Evolutionary conservation across 2,888 invertebrate genomes (phyloP).

Genomic region (Pyralis farinalis): DNA sequence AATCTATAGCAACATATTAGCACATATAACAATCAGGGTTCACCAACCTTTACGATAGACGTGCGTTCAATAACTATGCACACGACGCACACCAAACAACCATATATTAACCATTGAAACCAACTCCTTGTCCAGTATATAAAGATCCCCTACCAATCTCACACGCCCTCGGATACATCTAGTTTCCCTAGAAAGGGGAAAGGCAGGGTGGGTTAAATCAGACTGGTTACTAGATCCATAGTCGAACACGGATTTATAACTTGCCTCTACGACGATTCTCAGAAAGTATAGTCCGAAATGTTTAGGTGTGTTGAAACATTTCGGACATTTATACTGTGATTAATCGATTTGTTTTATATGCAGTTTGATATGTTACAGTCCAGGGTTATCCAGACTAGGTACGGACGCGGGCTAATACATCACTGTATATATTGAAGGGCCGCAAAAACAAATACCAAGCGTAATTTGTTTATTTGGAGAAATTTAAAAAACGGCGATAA

Average conservation of each 20-base stretch:
- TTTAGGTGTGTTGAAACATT: conserved; percentile 6
- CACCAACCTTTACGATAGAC: conserved; percentile 32
- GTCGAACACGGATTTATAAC: conserved; percentile 35
- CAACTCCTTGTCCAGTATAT: conserved; percentile 21
- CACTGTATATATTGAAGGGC: too few species aligned
- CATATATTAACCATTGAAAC: conserved; percentile 39
- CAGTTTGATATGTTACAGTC: not conserved
- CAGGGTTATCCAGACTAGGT: too few species aligned
- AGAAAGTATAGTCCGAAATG: conserved; percentile 30
- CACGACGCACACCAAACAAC: conserved; percentile 32
- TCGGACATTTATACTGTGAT: conserved; percentile 7
- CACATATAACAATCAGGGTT: conserved; percentile 31
- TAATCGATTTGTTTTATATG: conserved; percentile 6
- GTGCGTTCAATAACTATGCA: conserved; percentile 39
- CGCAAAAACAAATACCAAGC: too few species aligned
- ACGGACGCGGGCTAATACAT: too few species aligned
- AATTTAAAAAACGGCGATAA: too few species aligned
- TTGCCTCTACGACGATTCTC: conserved; percentile 33
- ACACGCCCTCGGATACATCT: not conserved
- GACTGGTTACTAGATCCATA: conserved; percentile 15
- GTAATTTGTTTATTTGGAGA: too few species aligned
- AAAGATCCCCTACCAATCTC: conserved; percentile 3
- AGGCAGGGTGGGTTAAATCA: conserved; percentile 6
- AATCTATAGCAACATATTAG: not conserved
- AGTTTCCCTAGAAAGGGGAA: not conserved